A percentile compares a stretch with the other conserved stretches of the same genome.
Conservation (phyloP, 2,797 vertebrate genomes). For the Scyliorhinus canicula region DNA sequence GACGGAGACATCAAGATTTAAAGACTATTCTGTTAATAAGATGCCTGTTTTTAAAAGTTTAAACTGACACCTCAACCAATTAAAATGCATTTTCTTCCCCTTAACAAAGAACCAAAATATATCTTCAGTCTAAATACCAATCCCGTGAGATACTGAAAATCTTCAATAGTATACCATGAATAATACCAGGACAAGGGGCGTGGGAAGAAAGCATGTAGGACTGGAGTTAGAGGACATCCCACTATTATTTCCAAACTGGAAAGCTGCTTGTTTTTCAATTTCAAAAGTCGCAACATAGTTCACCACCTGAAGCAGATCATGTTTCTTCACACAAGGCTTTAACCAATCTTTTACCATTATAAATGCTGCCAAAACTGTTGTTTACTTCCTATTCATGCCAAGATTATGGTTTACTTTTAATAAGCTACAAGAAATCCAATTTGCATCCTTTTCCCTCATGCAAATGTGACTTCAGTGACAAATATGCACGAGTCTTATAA, state of each 20-base stretch:
- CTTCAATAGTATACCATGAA: background rate
- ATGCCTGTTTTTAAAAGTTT: background rate
- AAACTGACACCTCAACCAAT: background rate
- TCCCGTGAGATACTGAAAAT: background rate
- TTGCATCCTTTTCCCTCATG: background rate
- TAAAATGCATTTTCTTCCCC: background rate
- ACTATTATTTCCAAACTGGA: background rate
- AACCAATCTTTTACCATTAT: background rate
- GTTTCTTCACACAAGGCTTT: background rate
- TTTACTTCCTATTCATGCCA: background rate
- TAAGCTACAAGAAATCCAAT: background rate
- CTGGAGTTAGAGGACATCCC: background rate
- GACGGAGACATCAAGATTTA: background rate
- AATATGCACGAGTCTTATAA: conserved; percentile 14
- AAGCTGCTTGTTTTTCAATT: background rate
- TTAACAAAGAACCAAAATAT: background rate
- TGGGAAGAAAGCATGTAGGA: too few species aligned
- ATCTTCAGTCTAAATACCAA: background rate
- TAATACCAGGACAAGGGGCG: background rate
- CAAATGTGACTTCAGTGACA: background rate
- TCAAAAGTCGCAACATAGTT: background rate
- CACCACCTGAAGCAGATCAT: background rate
- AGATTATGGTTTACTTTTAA: background rate
- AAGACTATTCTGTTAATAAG: background rate
- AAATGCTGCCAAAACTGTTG: background rate